These are phyloP conservation scores for Epirrhoe alternata DNA, from an alignment of 2,888 invertebrate species.

Conservation along the genomic window DNA sequence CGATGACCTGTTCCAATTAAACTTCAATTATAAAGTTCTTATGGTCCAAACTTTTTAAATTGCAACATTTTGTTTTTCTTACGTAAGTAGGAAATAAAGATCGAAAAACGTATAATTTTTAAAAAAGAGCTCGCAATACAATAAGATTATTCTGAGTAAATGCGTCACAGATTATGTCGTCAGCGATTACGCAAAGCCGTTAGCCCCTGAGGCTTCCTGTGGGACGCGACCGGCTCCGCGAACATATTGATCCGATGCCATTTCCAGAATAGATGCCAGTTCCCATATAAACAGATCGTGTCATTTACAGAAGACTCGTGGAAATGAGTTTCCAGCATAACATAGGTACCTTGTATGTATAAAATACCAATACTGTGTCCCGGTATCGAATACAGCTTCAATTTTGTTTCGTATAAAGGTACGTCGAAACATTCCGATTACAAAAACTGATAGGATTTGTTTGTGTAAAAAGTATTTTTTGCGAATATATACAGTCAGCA, in stretches of 20 bases:
- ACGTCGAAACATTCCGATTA: constrained; percentile 9
- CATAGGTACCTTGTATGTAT: neutral
- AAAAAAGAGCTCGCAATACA: constrained; percentile 14
- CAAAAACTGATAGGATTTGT: constrained; percentile 4
- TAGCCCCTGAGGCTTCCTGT: constrained; percentile 36
- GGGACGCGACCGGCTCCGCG: constrained; percentile 31
- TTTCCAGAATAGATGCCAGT: constrained; percentile 41
- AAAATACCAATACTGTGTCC: neutral
- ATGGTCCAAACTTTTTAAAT: too few species aligned
- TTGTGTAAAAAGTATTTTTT: neutral
- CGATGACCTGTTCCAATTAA: constrained; percentile 85
- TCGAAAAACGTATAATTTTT: neutral
- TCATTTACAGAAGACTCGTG: constrained; percentile 32
- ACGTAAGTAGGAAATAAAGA: neutral
- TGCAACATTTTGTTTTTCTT: neutral
- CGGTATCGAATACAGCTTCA: neutral
- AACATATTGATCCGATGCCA: constrained; percentile 43
- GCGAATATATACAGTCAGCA: neutral
- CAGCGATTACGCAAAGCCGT: constrained; percentile 39
- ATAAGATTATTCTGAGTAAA: constrained; percentile 21
- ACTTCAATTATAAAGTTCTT: neutral
- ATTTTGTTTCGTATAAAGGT: neutral
- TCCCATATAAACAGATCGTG: constrained; percentile 35
- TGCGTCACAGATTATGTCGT: constrained; percentile 38
- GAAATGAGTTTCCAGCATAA: constrained; percentile 27